Conservation (phyloP, 2,113 vertebrate genomes). For the Hystrix cristata region DNA sequence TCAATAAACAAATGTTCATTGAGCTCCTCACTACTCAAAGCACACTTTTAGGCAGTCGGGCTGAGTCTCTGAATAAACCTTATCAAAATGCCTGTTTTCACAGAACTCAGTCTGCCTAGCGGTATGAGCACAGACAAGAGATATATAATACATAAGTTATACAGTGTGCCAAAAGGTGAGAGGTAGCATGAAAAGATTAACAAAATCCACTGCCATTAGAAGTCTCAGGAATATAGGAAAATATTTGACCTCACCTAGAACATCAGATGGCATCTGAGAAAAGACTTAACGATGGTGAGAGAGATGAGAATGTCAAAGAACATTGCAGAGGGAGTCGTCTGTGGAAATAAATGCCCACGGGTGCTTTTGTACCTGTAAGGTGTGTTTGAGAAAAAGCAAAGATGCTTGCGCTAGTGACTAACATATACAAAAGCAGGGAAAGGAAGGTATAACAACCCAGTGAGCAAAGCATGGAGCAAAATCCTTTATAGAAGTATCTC, state of each 20-base stretch:
- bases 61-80: slow-evolving; percentile 23
- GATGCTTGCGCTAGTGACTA: background rate
- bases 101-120: background rate
- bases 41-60: background rate
- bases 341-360: background rate
- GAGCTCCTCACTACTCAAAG: background rate
- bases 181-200: background rate
- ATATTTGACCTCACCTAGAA: background rate
- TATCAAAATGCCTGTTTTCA: background rate
- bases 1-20: background rate
- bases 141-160: background rate
- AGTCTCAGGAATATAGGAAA: background rate
- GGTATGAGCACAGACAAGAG: background rate
- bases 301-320: background rate
- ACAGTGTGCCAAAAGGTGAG: background rate
- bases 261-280: background rate
- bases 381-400: background rate
- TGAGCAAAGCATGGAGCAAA: background rate
- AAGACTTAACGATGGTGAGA: background rate
- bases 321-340: background rate
- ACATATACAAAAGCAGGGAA: no score
- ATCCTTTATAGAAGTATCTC: background rate
- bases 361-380: background rate
- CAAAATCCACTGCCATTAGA: background rate
- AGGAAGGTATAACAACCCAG: accelerated